Evolutionary conservation across 2,888 invertebrate species (phyloP).

Genomic region (Neoascia interrupta): DNA sequence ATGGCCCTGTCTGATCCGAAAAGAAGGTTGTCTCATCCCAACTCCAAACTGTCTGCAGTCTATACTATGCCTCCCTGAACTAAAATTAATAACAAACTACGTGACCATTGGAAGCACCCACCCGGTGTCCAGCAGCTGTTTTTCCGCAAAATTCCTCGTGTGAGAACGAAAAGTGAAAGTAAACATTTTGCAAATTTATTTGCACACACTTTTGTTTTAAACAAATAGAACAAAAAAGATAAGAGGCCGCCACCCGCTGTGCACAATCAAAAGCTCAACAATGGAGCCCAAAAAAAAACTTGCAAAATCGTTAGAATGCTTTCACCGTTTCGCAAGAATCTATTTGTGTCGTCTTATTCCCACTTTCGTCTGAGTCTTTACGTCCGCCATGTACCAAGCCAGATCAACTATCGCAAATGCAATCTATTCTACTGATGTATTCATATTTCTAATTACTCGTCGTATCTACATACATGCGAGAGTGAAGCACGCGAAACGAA

Average conservation of each 20-base stretch:
- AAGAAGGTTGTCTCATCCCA: too few species aligned
- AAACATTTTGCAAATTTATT: conserved; percentile 18
- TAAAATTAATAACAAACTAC: too few species aligned
- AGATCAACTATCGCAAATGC: conserved; percentile 15
- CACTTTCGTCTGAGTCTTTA: not conserved
- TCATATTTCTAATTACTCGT: conserved; percentile 9
- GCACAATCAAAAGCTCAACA: conserved; percentile 27
- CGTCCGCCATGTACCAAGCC: not conserved
- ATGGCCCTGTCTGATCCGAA: too few species aligned
- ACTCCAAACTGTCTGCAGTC: too few species aligned
- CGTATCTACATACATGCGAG: conserved; percentile 16
- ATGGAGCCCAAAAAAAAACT: conserved; percentile 7
- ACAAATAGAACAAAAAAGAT: too few species aligned
- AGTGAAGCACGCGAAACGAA: conserved; percentile 31
- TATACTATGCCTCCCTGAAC: too few species aligned
- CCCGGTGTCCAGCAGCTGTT: too few species aligned
- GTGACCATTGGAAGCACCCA: too few species aligned
- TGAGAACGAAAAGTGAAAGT: conserved; percentile 7
- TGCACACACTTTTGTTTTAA: conserved; percentile 11
- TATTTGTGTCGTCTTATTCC: conserved; percentile 27
- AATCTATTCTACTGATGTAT: not conserved
- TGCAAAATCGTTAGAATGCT: conserved; percentile 41
- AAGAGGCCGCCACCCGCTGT: conserved; percentile 18
- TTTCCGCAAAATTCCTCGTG: too few species aligned
- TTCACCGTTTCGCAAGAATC: conserved; percentile 41